Evolutionary conservation across 2,797 vertebrate genomes (phyloP).

Genomic region (Coregonus suidteri): DNA sequence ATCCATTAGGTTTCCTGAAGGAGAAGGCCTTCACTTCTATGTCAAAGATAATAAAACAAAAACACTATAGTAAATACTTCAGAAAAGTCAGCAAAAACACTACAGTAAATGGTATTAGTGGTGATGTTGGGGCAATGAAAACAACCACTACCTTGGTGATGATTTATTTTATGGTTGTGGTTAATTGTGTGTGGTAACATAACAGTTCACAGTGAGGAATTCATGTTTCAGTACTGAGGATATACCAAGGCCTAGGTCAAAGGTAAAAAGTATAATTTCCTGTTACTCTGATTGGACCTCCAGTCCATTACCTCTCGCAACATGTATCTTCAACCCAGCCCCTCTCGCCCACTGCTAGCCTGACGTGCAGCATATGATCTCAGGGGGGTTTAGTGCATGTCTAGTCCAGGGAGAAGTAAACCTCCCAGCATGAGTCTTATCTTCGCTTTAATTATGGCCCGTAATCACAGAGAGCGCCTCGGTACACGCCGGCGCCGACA

Average conservation of each 20-base stretch:
- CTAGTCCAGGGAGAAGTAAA: conserved; percentile 30
- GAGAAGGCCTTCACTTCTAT: too few relatives aligned
- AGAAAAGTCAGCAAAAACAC: not conserved
- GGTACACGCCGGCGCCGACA: conserved; percentile 50
- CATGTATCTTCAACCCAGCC: too few relatives aligned
- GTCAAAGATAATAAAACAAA: too few relatives aligned
- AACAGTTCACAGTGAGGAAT: not conserved
- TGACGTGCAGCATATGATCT: conserved; percentile 17
- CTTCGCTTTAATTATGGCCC: conserved; percentile 54
- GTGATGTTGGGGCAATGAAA: not conserved
- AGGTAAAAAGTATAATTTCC: not conserved
- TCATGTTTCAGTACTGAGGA: not conserved
- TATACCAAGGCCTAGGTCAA: not conserved
- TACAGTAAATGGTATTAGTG: not conserved
- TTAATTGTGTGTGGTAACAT: not conserved
- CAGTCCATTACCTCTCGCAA: not conserved
- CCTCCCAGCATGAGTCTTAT: conserved; percentile 39
- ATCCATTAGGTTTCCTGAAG: too few relatives aligned
- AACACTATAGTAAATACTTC: not conserved
- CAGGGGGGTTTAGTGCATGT: conserved; percentile 19
- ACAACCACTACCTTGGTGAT: not conserved
- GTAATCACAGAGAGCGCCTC: conserved; percentile 54
- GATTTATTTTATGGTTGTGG: not conserved
- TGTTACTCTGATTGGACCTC: not conserved
- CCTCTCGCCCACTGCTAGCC: too few relatives aligned